Conservation (phyloP, 1,140 invertebrate genomes). For the Drosophila suzukii region DNA sequence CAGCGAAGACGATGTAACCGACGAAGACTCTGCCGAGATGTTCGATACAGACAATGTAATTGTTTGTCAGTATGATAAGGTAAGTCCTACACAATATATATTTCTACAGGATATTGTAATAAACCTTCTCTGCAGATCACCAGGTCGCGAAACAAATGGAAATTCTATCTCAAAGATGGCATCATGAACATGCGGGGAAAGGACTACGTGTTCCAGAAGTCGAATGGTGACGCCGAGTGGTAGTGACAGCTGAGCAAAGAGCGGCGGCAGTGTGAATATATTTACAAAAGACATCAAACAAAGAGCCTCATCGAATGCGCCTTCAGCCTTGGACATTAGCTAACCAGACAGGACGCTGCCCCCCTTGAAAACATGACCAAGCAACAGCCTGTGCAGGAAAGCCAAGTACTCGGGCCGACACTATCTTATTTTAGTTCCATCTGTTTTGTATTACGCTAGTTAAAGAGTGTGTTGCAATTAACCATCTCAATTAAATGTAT, state of each 20-base stretch:
- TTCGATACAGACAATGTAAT: conserved; percentile 99
- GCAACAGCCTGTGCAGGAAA: conserved; percentile 22
- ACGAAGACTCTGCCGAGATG: conserved; percentile 97
- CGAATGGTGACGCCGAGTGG: conserved; percentile 99
- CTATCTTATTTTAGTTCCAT: conserved; percentile 53
- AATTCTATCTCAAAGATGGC: conserved; percentile 99
- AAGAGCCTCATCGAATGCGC: conserved; percentile 69
- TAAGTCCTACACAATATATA: conserved; percentile 75
- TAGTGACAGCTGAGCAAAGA: conserved; percentile 84
- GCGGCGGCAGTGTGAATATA: conserved; percentile 19
- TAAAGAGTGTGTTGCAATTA: conserved; percentile 51
- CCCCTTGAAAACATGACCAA: conserved; percentile 47
- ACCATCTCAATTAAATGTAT: conserved; percentile 59
- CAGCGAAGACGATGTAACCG: conserved; percentile 98
- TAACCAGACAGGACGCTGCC: conserved; percentile 6
- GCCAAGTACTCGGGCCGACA: conserved; percentile 31
- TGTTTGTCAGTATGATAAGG: conserved; percentile 99
- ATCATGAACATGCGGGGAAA: conserved; percentile 99
- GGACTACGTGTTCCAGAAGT: conserved; percentile 99
- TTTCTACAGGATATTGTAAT: background rate
- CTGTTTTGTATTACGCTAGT: conserved; percentile 44
- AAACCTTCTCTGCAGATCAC: conserved; percentile 90
- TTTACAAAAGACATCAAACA: conserved; percentile 59
- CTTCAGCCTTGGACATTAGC: conserved; percentile 32
- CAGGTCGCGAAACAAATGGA: conserved; percentile 99